Evolutionary conservation across 1,140 invertebrate species (phyloP).

Genomic region (Drosophila melanica): DNA sequence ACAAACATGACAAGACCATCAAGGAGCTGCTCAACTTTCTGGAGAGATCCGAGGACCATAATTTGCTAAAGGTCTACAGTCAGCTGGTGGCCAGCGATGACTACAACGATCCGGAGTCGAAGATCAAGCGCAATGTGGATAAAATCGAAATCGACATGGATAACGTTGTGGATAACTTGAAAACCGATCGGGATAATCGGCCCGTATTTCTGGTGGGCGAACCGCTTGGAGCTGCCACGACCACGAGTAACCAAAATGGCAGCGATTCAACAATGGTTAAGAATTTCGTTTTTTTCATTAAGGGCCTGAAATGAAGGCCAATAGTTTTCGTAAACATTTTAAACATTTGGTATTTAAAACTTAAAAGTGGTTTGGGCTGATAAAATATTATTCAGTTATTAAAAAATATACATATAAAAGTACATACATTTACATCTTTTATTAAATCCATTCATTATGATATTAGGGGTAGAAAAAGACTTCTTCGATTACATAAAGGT

Average conservation of each 20-base stretch:
- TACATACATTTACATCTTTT: no score
- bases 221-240: conserved; percentile 1
- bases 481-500: no score
- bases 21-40: conserved; percentile 55
- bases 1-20: conserved; percentile 68
- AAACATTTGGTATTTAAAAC: no score
- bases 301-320: conserved; percentile 43
- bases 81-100: conserved; percentile 44
- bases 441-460: no score
- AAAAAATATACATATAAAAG: neutral
- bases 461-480: no score
- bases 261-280: conserved; percentile 15
- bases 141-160: conserved; percentile 22
- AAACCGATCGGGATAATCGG: conserved; percentile 1
- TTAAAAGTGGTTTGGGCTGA: neutral
- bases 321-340: neutral
- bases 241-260: neutral
- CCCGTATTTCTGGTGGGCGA: conserved; percentile 37
- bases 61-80: conserved; percentile 51
- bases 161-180: neutral
- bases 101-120: conserved; percentile 14
- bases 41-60: conserved; percentile 59
- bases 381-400: neutral
- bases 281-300: conserved; percentile 64
- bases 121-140: conserved; percentile 25